Base-by-base conservation (phyloP, 2,888 invertebrate genomes). In the Hanleya hanleyi region DNA sequence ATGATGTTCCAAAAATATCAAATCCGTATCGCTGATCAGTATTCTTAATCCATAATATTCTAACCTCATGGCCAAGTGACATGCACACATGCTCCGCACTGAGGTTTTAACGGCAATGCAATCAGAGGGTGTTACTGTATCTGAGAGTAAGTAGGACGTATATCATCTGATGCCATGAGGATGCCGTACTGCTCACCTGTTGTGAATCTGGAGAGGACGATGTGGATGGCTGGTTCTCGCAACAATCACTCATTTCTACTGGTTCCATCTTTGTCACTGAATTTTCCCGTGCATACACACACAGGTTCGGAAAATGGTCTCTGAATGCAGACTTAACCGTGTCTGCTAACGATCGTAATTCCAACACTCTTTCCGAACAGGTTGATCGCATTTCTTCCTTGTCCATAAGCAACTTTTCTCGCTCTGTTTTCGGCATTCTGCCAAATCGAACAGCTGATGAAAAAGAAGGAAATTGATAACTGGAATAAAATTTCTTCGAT, bases 401-500 rank as follows among this genome's bases (percentile, higher is more conserved):
- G 75, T 87, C 87, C 7, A 85, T 85, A n/a, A 85, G 70, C 66
- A 87, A 77, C 64, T 87, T 87, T 69, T 87, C 86, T 32, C 87
- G 76, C 35, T 87, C 87, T 0, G 81, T 81, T 77, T 87, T 87
- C 18, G 87, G 86, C 87, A 87, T 87, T 65, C 87, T 74, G 18
- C 87, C 87, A 81, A 87, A 87, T 9, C 87, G 75, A 0, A 87
- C 87, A 71, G 87, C 87, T 87, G 75, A 33, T n/a, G n/a, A n/a
- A n/a, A n/a, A n/a, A n/a, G n/a, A n/a, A n/a, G n/a, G n/a, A n/a
- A n/a, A n/a, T n/a, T n/a, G n/a, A n/a, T n/a, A n/a, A n/a, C n/a
- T n/a, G n/a, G n/a, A n/a, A n/a, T n/a, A n/a, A n/a, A n/a, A n/a
- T n/a, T n/a, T n/a, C n/a, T n/a, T n/a, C n/a, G n/a, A n/a, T n/a